Conservation (phyloP, 1,140 invertebrate genomes). For the Apocrypta bakeri region DNA sequence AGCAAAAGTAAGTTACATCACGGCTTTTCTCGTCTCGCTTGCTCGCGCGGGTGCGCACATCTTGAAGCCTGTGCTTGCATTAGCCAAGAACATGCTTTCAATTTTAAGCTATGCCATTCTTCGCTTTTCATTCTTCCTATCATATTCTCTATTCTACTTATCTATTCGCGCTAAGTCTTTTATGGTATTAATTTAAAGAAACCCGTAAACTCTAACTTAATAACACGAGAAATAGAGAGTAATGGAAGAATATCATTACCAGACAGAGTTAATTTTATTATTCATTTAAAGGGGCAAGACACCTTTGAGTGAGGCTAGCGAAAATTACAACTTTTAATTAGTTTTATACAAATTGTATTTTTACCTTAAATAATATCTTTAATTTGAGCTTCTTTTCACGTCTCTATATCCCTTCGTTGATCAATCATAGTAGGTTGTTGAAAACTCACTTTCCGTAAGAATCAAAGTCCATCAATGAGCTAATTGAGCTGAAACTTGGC, state of each 20-base stretch:
- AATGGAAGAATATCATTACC: not conserved
- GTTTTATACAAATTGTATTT: too few relatives aligned
- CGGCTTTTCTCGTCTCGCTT: not conserved
- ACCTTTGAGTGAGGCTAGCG: too few relatives aligned
- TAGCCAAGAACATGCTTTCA: not conserved
- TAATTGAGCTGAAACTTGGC: too few relatives aligned
- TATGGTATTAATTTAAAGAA: not conserved
- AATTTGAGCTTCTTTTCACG: too few relatives aligned
- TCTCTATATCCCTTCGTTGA: too few relatives aligned
- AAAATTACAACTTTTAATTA: too few relatives aligned
- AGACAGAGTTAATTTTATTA: too few relatives aligned
- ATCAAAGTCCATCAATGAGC: too few relatives aligned
- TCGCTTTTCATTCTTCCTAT: not conserved
- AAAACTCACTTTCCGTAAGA: too few relatives aligned
- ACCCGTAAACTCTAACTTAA: not conserved
- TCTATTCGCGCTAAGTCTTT: not conserved
- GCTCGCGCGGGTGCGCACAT: not conserved
- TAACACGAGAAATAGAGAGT: not conserved
- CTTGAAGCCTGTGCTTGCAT: not conserved
- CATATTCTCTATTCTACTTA: not conserved
- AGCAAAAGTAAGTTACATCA: not conserved
- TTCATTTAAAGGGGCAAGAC: too few relatives aligned
- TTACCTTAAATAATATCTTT: too few relatives aligned
- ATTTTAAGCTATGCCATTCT: not conserved
- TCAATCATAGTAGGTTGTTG: too few relatives aligned